Percentiles rank a stretch among this genome's conserved stretches.
phyloP scores from a whole-genome alignment of 1,140 invertebrate species.

The Scaptodrosophila lebanonensis region DNA sequence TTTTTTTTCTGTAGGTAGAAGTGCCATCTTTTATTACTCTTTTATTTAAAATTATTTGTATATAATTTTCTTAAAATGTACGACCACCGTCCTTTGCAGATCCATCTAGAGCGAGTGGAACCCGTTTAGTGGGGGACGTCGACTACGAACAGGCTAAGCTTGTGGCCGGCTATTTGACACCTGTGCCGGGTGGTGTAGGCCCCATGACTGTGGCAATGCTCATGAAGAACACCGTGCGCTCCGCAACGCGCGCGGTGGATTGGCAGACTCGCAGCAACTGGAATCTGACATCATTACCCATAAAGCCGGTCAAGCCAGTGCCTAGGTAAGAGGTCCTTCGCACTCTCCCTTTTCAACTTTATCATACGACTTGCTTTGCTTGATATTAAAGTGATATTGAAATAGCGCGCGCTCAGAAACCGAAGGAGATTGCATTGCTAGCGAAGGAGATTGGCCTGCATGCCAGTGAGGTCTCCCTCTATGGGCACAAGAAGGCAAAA shows the following conservation, averaged over 20 bases:
- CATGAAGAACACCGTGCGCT: conserved; percentile 95
- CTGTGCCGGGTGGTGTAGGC: conserved; percentile 98
- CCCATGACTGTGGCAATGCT: conserved; percentile 99
- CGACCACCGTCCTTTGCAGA: too few species aligned
- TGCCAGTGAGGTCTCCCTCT: conserved; percentile 89
- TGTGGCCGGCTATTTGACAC: conserved; percentile 93
- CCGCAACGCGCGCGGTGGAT: conserved; percentile 83
- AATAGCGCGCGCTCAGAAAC: conserved; percentile 91
- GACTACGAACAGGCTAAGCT: conserved; percentile 87
- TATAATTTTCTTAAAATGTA: too few species aligned
- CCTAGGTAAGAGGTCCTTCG: too few species aligned
- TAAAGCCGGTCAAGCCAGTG: conserved; percentile 82
- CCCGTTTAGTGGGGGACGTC: conserved; percentile 96
- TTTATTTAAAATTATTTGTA: too few species aligned
- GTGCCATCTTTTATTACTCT: too few species aligned
- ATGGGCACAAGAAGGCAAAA: conserved; percentile 97
- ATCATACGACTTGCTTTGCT: too few species aligned
- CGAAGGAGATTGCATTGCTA: conserved; percentile 88
- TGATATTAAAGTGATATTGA: conserved; percentile 95
- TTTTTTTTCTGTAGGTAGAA: too few species aligned
- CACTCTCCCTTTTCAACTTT: too few species aligned
- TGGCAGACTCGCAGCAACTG: conserved; percentile 80
- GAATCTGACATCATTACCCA: conserved; percentile 81
- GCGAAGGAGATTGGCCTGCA: conserved; percentile 92
- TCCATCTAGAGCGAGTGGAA: conserved; percentile 88